Evolutionary conservation across 1,140 invertebrate genomes (phyloP).

Genomic region (Scaptomyza graminum): DNA sequence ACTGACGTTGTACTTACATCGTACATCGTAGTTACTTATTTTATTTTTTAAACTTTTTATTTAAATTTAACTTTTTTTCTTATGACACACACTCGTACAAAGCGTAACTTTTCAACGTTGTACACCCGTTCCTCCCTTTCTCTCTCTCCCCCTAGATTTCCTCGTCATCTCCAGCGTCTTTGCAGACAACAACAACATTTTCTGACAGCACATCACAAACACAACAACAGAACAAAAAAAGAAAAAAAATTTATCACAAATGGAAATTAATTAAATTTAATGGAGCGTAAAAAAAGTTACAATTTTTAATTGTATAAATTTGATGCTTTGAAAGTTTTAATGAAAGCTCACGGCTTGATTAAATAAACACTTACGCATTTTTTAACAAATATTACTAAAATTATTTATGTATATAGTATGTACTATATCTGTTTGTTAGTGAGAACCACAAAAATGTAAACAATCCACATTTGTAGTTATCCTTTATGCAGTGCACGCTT

Average conservation of each 20-base stretch:
- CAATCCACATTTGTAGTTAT: background rate
- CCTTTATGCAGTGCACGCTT: too few relatives aligned
- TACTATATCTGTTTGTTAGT: background rate
- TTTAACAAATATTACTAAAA: background rate
- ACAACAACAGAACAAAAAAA: slow-evolving; percentile 32
- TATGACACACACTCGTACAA: slow-evolving; percentile 25
- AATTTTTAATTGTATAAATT: too few relatives aligned
- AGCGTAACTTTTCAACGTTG: slow-evolving; percentile 39
- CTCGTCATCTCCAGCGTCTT: slow-evolving; percentile 26
- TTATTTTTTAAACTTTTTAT: slow-evolving; percentile 54
- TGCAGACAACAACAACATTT: slow-evolving; percentile 14
- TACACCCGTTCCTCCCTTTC: slow-evolving; percentile 5
- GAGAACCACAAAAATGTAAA: background rate
- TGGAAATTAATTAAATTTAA: slow-evolving; percentile 80
- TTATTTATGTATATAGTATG: background rate
- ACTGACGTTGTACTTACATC: slow-evolving; percentile 17
- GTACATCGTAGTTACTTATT: slow-evolving; percentile 16
- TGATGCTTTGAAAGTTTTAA: slow-evolving; percentile 18
- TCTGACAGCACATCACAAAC: slow-evolving; percentile 41
- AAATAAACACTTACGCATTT: slow-evolving; percentile 28
- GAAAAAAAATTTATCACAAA: slow-evolving; percentile 73
- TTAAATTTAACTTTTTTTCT: slow-evolving; percentile 61
- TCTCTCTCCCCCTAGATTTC: background rate
- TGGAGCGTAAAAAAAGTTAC: slow-evolving; percentile 72
- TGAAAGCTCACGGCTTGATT: slow-evolving; percentile 17